phyloP scores from a whole-genome alignment of 2,113 vertebrate genomes.

The Ginglymostoma cirratum region DNA sequence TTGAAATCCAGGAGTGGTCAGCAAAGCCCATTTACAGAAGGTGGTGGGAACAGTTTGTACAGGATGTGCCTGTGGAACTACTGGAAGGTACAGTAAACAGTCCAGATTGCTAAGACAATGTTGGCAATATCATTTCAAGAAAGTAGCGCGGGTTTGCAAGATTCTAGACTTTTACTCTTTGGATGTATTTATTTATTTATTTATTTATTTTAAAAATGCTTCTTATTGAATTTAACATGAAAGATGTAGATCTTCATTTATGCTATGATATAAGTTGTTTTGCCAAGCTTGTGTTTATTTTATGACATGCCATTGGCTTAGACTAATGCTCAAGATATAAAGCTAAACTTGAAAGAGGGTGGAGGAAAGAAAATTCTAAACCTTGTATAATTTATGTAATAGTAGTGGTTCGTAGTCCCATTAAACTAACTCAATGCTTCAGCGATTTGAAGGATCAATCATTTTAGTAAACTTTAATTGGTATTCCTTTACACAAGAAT shows the following conservation, averaged over 20 bases:
- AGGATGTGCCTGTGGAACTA: conserved; percentile 93
- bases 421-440: not conserved
- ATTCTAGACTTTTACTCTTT: not conserved
- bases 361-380: not conserved
- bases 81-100: conserved; percentile 72
- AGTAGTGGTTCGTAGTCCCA: not conserved
- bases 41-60: conserved; percentile 99
- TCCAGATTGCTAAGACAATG: not conserved
- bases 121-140: not conserved
- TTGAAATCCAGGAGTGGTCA: conserved; percentile 97
- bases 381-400: not conserved
- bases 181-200: not conserved
- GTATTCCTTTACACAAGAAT: not conserved
- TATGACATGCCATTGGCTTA: not conserved
- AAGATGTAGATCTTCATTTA: not conserved
- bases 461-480: not conserved
- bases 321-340: not conserved
- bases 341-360: not conserved
- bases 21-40: conserved; percentile 86
- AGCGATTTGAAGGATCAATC: not conserved
- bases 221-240: not conserved
- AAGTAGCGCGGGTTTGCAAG: no score
- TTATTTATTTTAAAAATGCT: not conserved
- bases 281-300: not conserved
- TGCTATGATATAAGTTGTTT: not conserved